Evolutionary conservation across 2,797 vertebrate genomes (phyloP), one percentile per base, ranked within the genome.

Genomic region (Tragopan temminckii): DNA sequence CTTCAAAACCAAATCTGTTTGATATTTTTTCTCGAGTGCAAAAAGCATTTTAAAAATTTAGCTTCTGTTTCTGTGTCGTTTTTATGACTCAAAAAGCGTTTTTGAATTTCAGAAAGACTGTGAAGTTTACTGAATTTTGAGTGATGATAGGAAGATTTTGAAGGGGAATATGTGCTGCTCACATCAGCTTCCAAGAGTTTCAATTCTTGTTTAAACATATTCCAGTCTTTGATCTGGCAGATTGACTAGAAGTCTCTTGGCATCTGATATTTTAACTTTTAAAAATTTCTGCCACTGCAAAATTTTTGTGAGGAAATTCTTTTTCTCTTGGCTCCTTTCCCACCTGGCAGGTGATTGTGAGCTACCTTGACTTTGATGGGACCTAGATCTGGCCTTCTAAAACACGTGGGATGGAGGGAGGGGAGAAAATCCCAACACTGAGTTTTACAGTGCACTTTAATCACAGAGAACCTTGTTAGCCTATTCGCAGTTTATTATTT

Each of bases 41-140:
- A 95, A 96, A 96, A 96, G 71, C 90, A 88, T 95, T 80, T 91
- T 96, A 61, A 97, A 95, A 62, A 77, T 64, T 92, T 83, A 94
- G 72, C 66, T 89, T 84, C 27, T 85, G 31, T 50, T 92, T 85
- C 36, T 94, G 90, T 92, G 69, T 87, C 67, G 31, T 78, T 81
- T 92, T 61, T 29, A n/a, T 33, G 91, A 84, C 40, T 92, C 59
- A 71, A 57, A 81, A 95, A 90, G n/a, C 55, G 31, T 50, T 91
- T 66, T 63, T 86, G 35, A 85, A 71, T 89, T 92, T 77, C 8
- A 69, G 85, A 59, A 67, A 40, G 77, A 46, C 67, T 50, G 24
- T 66, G 79, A 85, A 48, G 58, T 45, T 55, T 75, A 38, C 31
- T 36, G 46, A 68, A 53, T 85, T 93, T 78, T 69, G 53, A 63